Evolutionary conservation across 1,140 invertebrate species (phyloP), one percentile per base, ranked within the genome.

Genomic region (Reticulitermes speratus): DNA sequence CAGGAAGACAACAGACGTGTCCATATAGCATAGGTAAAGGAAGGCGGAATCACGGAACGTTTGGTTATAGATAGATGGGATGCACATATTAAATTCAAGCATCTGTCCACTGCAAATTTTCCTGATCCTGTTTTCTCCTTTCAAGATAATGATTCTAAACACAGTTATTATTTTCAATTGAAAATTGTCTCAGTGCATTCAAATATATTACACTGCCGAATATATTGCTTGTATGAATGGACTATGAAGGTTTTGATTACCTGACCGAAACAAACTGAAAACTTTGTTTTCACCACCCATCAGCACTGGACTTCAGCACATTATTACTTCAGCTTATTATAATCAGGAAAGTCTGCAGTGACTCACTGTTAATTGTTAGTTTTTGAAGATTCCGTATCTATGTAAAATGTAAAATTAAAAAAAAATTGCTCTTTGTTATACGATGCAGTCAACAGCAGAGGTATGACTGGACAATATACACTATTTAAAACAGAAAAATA

Each of bases 11-110:
- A 86, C 45, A 81, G 44, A 86, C 48, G 44, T 65, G 38, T 65
- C 59, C 69, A 30, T 44, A 48, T 86, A 75, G 69, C 30, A 23
- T 8, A 75, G 65, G 65, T 48, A 86, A 55, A 86, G 85, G 85
- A 81, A 19, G 32, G n/a, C 6, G 85, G 55, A 86, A 65, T 65
- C 32, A 44, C 30, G 85, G 85, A 65, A 86, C 32, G 30, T 11
- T 32, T n/a, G 65, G 52, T n/a, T 44, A 55, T 11, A 38, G 84
- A 32, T 6, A 19, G 19, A 83, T 0, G 44, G 32, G n/a, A 32
- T 12, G 9, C 9, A 19, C 25, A 52, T 21, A 84, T 45, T 44
- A 30, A 84, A 65, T 30, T 30, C 19, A 59, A n/a, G n/a, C 16
- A 75, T 30, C 9, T 75, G 8, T 0, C 14, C 65, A 75, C 65